These are phyloP conservation scores for Leuctra nigra DNA, from an alignment of 2,888 invertebrate genomes.

Conservation along the genomic window DNA sequence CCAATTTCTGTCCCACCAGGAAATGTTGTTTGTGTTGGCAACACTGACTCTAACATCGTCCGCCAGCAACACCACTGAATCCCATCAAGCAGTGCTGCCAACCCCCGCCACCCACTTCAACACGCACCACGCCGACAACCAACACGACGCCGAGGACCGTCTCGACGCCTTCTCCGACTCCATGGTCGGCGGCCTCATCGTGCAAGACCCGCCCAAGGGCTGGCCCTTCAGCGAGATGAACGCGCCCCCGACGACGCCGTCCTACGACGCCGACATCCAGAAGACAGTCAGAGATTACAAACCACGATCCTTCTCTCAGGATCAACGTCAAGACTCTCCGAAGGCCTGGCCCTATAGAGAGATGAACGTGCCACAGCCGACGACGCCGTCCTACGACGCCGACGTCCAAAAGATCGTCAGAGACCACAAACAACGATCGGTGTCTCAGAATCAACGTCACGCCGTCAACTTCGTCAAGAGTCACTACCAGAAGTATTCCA, in stretches of 20 bases:
- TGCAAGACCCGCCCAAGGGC: conserved; percentile 25
- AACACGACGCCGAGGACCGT: background rate
- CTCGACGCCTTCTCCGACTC: background rate
- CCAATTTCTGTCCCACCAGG: too few species aligned
- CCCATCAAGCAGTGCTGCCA: too few species aligned
- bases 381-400: too few species aligned
- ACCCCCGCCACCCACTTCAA: too few species aligned
- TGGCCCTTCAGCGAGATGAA: conserved; percentile 25
- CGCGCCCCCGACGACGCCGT: background rate
- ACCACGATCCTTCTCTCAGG: too few species aligned
- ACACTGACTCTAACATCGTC: background rate
- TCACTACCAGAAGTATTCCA: background rate
- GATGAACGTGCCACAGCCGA: too few species aligned
- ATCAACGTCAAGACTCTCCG: too few species aligned
- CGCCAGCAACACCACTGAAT: background rate
- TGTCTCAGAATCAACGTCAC: background rate
- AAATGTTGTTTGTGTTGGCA: background rate
- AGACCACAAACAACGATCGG: background rate
- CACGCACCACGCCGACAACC: background rate
- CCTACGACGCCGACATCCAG: background rate
- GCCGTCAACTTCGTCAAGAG: background rate
- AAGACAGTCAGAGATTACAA: background rate
- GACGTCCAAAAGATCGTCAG: background rate
- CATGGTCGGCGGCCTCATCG: conserved; percentile 22
- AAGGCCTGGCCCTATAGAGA: too few species aligned